phyloP scores from a whole-genome alignment of 2,888 invertebrate species.

The Rhagium mordax region DNA sequence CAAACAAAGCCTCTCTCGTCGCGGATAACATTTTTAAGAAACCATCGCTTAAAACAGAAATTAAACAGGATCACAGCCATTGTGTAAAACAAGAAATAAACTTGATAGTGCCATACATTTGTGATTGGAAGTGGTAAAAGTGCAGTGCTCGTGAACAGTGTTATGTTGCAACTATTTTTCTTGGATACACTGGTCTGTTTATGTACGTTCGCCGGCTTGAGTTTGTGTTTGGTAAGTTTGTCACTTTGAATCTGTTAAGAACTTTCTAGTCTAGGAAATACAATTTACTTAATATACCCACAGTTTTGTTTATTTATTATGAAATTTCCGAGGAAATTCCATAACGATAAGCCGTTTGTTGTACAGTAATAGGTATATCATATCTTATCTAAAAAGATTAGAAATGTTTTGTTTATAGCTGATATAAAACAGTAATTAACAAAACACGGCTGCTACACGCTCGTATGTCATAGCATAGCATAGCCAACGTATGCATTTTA shows the following conservation, averaged over 20 bases:
- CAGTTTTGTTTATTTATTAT: slow-evolving; percentile 25
- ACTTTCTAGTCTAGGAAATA: slow-evolving; percentile 21
- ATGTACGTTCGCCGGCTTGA: background rate
- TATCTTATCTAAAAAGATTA: slow-evolving; percentile 20
- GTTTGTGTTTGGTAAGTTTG: slow-evolving; percentile 21
- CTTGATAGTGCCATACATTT: background rate
- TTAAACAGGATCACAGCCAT: background rate
- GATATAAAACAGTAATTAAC: background rate
- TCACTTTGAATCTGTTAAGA: slow-evolving; percentile 5
- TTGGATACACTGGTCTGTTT: slow-evolving; percentile 7
- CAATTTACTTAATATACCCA: background rate
- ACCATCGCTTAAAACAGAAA: background rate
- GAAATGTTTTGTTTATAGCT: too few species aligned
- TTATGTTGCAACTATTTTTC: background rate
- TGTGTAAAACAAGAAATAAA: slow-evolving; percentile 4
- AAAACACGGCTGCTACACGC: background rate
- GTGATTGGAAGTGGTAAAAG: slow-evolving; percentile 8
- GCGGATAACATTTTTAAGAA: background rate
- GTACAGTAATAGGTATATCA: background rate
- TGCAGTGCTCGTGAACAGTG: slow-evolving; percentile 18
- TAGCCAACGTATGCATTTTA: slow-evolving; percentile 12
- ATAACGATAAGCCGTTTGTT: background rate
- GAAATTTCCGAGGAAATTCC: slow-evolving; percentile 12
- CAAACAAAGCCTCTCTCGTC: slow-evolving; percentile 14
- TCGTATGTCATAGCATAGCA: slow-evolving; percentile 5